Evolutionary conservation across 1,140 invertebrate genomes (phyloP), one percentile per base, ranked within the genome.

Genomic region (Augochlora pura): DNA sequence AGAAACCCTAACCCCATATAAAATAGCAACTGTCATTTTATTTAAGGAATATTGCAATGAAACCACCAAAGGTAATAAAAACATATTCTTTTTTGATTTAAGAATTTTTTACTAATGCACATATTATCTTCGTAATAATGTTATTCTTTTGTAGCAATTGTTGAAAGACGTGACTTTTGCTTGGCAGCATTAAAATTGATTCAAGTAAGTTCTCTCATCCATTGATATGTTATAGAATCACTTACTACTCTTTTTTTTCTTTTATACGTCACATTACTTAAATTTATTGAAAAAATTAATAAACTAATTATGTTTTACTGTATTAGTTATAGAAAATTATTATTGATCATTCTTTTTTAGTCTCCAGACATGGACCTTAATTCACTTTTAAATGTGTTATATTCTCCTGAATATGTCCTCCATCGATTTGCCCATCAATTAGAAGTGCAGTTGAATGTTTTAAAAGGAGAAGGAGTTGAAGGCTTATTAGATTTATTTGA

Each of bases 351-450:
- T 46, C n/a, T 57, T 46, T 63, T 67, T 68, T 85, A 94, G 93
- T 93, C 93, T 71, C 94, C 95, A 57, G 96, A 97, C 90, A 93
- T 96, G 91, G 93, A 94, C 32, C 92, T 96, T 65, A 91, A 91
- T 46, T 93, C 95, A 42, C 87, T 96, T 2, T 90, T 94, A 70
- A 90, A 91, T 32, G 80, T 96, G 64, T 89, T 96, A 14, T 93
- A 93, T 39, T 93, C 94, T 10, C 88, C 93, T 0, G 93, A 94
- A 77, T 94, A 94, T 84, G 87, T 92, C 52, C 84, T 96, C 68
- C 90, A 94, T 72, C 88, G 91, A 21, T 93, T 94, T 81, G 89
- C 94, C 9, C 87, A 92, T 71, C 90, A 93, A 21, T 94, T 96
- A 73, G 93, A 94, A 84, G 88, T 90, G 38, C 93, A 94, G 62